Evolutionary conservation across 2,888 invertebrate species (phyloP), one percentile per base, ranked within the genome.

Genomic region (Pachymerium ferrugineum): DNA sequence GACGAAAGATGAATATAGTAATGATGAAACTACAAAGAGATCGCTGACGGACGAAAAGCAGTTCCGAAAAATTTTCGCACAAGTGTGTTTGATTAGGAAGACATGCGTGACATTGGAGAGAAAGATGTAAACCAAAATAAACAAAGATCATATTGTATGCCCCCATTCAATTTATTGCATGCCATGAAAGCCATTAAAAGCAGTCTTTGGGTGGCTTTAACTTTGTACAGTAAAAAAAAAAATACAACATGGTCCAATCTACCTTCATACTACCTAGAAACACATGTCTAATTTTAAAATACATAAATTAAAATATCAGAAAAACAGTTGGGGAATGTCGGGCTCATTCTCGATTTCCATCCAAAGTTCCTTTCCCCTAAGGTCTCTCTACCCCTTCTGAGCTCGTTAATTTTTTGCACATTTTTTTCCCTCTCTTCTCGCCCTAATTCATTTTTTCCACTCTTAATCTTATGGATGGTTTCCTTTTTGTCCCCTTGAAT

Each of bases 381-480:
- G 22, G n/a, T n/a, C n/a, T 19, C 22, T 54, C 47, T 54, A 54
- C 47, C 47, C n/a, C 47, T 54, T 54, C 47, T 54, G 19, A 54
- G 47, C 47, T 54, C 47, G 47, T 54, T 54, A 54, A 54, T 54
- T 54, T 54, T 54, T 54, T 38, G 16, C 8, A 38, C 38, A 38
- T 38, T 38, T 16, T 38, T 38, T 38, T 38, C 16, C 16, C 16
- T 38, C 47, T 22, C 47, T 54, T 54, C 47, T 54, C 22, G 47
- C 47, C 19, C 47, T 54, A 54, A 54, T 54, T 54, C 22, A 54
- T 54, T 54, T 54, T 54, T 54, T 54, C 19, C 47, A 54, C 47
- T 54, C n/a, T 54, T 54, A 54, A 54, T 54, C 47, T 54, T 54
- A 54, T 54, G 47, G 47, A 54, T 54, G 47, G 47, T 54, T 54